phyloP scores from a whole-genome alignment of 2,797 vertebrate genomes.

The Crenuchus spilurus region DNA sequence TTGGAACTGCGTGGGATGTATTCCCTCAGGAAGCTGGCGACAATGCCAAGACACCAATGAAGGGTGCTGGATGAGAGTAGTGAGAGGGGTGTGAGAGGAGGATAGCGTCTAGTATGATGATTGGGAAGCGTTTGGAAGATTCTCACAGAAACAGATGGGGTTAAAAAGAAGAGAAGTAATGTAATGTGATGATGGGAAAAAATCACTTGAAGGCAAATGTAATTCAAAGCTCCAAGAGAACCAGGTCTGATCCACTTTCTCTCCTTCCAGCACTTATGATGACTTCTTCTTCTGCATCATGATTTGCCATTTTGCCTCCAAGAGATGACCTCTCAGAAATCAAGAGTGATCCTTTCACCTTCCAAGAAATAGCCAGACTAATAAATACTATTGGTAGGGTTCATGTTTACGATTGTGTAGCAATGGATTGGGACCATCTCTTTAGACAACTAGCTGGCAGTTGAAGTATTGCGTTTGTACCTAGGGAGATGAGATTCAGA shows the following conservation, averaged over 20 bases:
- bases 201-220: constrained; percentile 50
- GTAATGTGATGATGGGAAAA: constrained; percentile 44
- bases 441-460: not conserved
- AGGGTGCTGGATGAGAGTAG: constrained; percentile 32
- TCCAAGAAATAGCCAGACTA: constrained; percentile 46
- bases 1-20: constrained; percentile 60
- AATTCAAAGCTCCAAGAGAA: constrained; percentile 43
- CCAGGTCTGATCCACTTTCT: constrained; percentile 45
- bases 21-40: constrained; percentile 59
- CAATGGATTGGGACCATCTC: not conserved
- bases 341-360: constrained; percentile 49
- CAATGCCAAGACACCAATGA: constrained; percentile 53
- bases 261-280: constrained; percentile 24
- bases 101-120: constrained; percentile 9
- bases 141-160: constrained; percentile 5
- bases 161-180: constrained; percentile 3
- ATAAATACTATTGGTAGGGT: constrained; percentile 54
- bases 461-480: constrained; percentile 3
- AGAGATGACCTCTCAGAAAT: constrained; percentile 52
- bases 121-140: constrained; percentile 15
- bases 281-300: constrained; percentile 33
- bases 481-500: not conserved
- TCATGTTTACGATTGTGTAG: constrained; percentile 42
- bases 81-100: constrained; percentile 1
- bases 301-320: constrained; percentile 55